Base-by-base conservation (phyloP, 2,797 vertebrate species). In the Artibeus jamaicensis region DNA sequence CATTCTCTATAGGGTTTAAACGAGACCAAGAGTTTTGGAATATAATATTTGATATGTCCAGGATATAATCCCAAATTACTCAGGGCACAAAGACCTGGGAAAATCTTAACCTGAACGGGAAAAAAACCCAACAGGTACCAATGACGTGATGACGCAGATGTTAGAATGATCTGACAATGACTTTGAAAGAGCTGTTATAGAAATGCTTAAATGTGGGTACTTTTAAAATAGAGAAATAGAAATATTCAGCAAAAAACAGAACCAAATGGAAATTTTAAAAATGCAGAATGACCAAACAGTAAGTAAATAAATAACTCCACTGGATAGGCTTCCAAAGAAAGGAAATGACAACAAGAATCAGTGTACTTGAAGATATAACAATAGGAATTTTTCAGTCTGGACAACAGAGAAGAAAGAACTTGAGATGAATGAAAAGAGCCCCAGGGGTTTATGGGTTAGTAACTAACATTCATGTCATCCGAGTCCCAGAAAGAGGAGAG, bases 211-310 rank as follows among this genome's bases (percentile, higher is more conserved):
- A 73, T 11, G 70, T 19, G 85, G 65, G 34, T 26, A 89, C 24
- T 86, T 76, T 82, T 82, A 91, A 86, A 89, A 81, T 76, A 19
- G 22, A 68, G 85, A 94, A 90, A 57, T 59, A 77, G 16, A 91
- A 88, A 62, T 16, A 48, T 14, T 71, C 39, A 78, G 32, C 48
- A 84, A 73, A 71, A 86, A 32, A 32, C 19, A 71, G 32, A 84
- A 71, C 44, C 29, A 79, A 94, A 37, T 21, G 53, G n/a, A 92
- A 87, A 70, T 87, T 50, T 71, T 81, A 53, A 32, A 65, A 55
- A 6, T 77, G 39, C 39, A 88, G 84, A 78, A 34, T n/a, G 34
- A 53, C n/a, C 21, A 68, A 89, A 57, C 37, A 50, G 50, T 71
- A 83, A 73, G 42, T 73, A 79, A 79, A 65, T 32, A n/a, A 34